Base-by-base conservation (phyloP, 2,797 vertebrate species). In the Rhabdomys pumilio region DNA sequence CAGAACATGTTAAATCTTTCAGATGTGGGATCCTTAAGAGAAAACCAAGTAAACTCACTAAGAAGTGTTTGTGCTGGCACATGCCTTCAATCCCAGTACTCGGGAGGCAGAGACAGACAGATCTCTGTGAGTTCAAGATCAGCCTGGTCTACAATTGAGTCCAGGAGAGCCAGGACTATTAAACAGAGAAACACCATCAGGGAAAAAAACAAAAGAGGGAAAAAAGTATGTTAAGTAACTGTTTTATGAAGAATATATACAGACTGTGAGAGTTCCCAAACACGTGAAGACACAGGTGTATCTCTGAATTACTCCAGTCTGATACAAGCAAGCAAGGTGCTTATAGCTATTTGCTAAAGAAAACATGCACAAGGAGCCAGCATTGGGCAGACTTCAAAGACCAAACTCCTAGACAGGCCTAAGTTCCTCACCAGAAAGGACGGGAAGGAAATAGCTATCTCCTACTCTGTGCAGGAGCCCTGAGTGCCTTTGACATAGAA, bases 221-320 rank as follows among this genome's bases (percentile, higher is more conserved):
- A 59, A 22, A 69, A 65, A 69, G 67, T n/a, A 19, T 69, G 11
- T 20, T 1, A 5, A 63, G n/a, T 22, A 38, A 53, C 17, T 29
- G 20, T 7, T 38, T 15, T 8, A 26, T 57, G 24, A 79, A 61
- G 34, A 20, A 6, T 34, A 1, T 31, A 55, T 22, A 83, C 26
- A 6, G 0, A 1, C 47, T n/a, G 41, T 6, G 6, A 53, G 44
- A 65, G 11, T 26, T 29, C 82, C 61, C 59, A 6, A 12, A 34
- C 4, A 53, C 65, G 11, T 2, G 4, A 20, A 12, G 5, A 59
- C 55, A 41, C 2, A 22, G 44, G 3, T 12, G 0, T 44, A 57
- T 26, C 50, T 47, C 50, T 8, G 47, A 87, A 20, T 50, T 44
- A 15, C 29, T 69, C 76, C 53, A 72, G 63, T 13, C 34, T 13